These are phyloP conservation scores for Caenorhabditis imperialis DNA, from an alignment of 2,888 invertebrate genomes.

Conservation along the genomic window DNA sequence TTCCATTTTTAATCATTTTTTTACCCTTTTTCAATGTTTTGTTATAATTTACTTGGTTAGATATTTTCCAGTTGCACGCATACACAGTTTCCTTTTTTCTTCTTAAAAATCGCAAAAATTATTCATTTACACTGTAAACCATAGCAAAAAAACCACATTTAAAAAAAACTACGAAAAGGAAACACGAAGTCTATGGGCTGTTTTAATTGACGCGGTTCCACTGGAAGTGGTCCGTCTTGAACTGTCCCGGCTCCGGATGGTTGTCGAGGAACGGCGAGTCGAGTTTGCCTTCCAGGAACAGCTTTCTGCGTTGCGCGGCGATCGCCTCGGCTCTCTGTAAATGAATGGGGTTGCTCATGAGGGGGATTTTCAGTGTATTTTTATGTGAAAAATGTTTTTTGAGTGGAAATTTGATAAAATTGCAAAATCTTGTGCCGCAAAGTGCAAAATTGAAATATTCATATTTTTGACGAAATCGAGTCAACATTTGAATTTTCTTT, in stretches of 20 bases:
- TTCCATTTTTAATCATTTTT: slow-evolving; percentile 30
- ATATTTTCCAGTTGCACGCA: slow-evolving; percentile 15
- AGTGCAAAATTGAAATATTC: not conserved
- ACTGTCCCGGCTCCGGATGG: slow-evolving; percentile 71
- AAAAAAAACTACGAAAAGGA: slow-evolving; percentile 20
- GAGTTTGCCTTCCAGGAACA: slow-evolving; percentile 73
- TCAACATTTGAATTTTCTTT: slow-evolving; percentile 3
- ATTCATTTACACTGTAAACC: slow-evolving; percentile 13
- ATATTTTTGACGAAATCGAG: not conserved
- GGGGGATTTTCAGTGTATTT: no score
- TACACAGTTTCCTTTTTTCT: not conserved
- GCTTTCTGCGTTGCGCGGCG: slow-evolving; percentile 69
- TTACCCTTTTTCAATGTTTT: slow-evolving; percentile 1
- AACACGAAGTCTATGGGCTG: slow-evolving; percentile 1
- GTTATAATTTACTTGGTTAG: not conserved
- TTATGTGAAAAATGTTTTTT: not conserved
- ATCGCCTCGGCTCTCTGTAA: slow-evolving; percentile 68
- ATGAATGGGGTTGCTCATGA: no score
- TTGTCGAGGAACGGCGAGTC: slow-evolving; percentile 65
- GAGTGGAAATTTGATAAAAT: not conserved
- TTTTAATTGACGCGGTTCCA: slow-evolving; percentile 64
- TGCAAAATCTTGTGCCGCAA: not conserved
- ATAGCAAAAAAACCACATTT: slow-evolving; percentile 12
- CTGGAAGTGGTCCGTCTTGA: slow-evolving; percentile 72
- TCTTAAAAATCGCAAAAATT: slow-evolving; percentile 9